Percentiles rank a stretch among this genome's conserved stretches.
These are phyloP conservation scores for Paratilapia polleni DNA, from an alignment of 2,113 vertebrate genomes.

Conservation along the genomic window DNA sequence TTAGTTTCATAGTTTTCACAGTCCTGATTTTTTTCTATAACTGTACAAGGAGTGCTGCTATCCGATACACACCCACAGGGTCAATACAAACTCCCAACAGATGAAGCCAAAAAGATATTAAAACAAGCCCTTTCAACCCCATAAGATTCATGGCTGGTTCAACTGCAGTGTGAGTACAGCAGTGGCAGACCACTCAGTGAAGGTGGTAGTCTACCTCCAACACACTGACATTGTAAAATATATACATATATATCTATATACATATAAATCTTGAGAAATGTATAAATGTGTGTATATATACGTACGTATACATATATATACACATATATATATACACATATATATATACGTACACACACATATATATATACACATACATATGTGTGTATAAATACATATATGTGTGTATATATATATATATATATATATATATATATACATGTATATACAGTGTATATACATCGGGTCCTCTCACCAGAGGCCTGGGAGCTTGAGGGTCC, in stretches of 20 bases:
- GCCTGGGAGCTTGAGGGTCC: too few relatives aligned
- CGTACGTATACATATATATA: too few relatives aligned
- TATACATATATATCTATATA: not conserved
- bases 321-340: too few relatives aligned
- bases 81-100: slow-evolving; percentile 40
- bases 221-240: not conserved
- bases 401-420: too few relatives aligned
- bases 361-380: not conserved
- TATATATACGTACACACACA: too few relatives aligned
- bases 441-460: too few relatives aligned
- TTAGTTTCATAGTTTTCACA: slow-evolving; percentile 44
- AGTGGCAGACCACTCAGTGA: not conserved
- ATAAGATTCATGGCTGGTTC: slow-evolving; percentile 52
- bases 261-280: too few relatives aligned
- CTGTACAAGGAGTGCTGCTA: slow-evolving; percentile 21
- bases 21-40: slow-evolving; percentile 31
- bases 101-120: slow-evolving; percentile 59
- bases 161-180: slow-evolving; percentile 36
- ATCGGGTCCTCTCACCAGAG: too few relatives aligned
- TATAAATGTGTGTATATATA: too few relatives aligned
- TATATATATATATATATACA: not conserved
- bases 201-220: slow-evolving; percentile 16
- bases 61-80: slow-evolving; percentile 36
- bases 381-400: too few relatives aligned
- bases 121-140: slow-evolving; percentile 48